Percentiles rank a stretch among this genome's conserved stretches.
phyloP scores from a whole-genome alignment of 92 coral and sea anemone species.

The Porites evermanni region DNA sequence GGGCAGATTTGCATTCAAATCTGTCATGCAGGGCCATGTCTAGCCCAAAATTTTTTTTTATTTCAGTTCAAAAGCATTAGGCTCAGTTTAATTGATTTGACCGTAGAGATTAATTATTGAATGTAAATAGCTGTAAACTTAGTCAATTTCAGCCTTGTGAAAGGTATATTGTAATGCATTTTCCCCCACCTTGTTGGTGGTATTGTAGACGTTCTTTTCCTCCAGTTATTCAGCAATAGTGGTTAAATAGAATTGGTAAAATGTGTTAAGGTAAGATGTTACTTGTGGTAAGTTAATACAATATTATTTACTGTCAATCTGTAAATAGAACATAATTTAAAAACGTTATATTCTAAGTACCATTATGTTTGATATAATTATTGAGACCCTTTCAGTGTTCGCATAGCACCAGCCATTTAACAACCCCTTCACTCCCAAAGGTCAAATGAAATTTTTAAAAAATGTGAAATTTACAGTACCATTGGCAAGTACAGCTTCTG shows the following conservation, averaged over 20 bases:
- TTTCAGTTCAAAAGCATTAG: not conserved
- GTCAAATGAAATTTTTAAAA: too few species aligned
- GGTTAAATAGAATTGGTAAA: not conserved
- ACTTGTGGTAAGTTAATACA: not conserved
- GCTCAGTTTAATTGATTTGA: not conserved
- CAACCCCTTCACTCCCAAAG: too few species aligned
- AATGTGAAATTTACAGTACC: too few species aligned
- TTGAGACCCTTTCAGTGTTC: not conserved
- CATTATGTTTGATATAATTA: not conserved
- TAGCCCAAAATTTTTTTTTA: too few species aligned
- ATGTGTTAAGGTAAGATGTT: not conserved
- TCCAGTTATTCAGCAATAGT: not conserved
- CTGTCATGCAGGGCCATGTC: not conserved
- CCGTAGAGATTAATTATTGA: not conserved
- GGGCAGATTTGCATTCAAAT: not conserved
- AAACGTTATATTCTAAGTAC: constrained; percentile 16
- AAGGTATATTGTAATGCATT: too few species aligned
- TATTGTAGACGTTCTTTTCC: not conserved
- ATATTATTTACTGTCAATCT: not conserved
- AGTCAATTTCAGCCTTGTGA: not conserved
- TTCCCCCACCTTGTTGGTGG: too few species aligned
- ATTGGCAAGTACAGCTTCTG: too few species aligned
- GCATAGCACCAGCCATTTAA: too few species aligned
- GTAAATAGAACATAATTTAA: constrained; percentile 14
- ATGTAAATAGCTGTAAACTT: constrained; percentile 2